Percentiles rank a stretch among this genome's conserved stretches.
phyloP scores from a whole-genome alignment of 1,140 invertebrate genomes.

The Lepidurus arcticus region DNA sequence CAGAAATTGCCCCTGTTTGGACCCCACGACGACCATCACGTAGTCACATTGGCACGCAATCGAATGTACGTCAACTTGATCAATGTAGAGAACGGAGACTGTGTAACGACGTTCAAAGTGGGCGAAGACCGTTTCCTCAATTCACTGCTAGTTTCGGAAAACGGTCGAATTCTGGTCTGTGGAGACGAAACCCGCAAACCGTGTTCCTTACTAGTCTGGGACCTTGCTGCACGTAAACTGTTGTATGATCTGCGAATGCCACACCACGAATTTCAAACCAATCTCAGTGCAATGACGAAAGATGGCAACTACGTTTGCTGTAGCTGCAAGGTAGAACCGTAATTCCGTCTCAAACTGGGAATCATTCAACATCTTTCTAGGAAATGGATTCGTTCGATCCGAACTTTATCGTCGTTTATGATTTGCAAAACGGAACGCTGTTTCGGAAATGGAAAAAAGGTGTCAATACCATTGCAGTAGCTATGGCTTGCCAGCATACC shows the following conservation, averaged over 20 bases:
- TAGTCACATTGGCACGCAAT: conserved; percentile 75
- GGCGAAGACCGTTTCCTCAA: conserved; percentile 82
- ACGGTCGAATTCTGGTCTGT: conserved; percentile 79
- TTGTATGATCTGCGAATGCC: conserved; percentile 79
- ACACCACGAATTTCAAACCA: conserved; percentile 80
- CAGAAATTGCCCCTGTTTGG: conserved; percentile 77
- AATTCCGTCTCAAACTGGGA: conserved; percentile 11
- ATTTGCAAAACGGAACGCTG: conserved; percentile 81
- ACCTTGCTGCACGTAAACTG: conserved; percentile 71
- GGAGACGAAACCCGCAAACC: conserved; percentile 87
- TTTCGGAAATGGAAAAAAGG: conserved; percentile 86
- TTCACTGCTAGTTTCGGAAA: conserved; percentile 75
- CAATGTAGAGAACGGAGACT: conserved; percentile 72
- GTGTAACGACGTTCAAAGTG: conserved; percentile 80
- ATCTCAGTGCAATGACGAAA: conserved; percentile 73
- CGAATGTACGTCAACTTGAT: conserved; percentile 86
- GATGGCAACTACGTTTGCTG: conserved; percentile 65
- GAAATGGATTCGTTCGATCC: conserved; percentile 74
- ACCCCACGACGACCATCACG: conserved; percentile 66
- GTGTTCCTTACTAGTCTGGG: conserved; percentile 82
- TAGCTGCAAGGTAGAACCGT: conserved; percentile 50
- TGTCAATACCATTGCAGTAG: conserved; percentile 68
- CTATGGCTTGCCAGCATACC: conserved; percentile 69
- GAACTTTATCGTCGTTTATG: conserved; percentile 85
- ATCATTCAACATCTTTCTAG: conserved; percentile 49